Base-by-base conservation (phyloP, 2,113 vertebrate species). In the Philantomba maxwellii region DNA sequence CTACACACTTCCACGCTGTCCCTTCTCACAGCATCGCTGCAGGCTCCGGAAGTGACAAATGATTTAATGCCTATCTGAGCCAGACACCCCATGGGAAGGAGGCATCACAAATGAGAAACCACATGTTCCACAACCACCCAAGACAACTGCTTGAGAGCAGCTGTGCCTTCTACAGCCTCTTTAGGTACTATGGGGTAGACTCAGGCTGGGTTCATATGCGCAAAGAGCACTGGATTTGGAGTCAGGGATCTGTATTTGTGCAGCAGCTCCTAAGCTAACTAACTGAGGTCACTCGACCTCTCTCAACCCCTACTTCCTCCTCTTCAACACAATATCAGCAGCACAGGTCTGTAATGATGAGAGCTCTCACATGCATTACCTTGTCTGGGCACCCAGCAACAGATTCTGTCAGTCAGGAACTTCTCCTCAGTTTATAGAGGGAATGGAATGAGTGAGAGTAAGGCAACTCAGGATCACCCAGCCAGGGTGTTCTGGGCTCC, bases 31-130 rank as follows among this genome's bases (percentile, higher is more conserved):
- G 82, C 39, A 75, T 39, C 39, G 9, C 5, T 13, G 57, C 45
- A 81, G 66, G 78, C 73, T 92, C 91, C 26, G 91, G 94, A 94
- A 97, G 91, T 85, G 93, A 78, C 85, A 91, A 25, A 23, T 75
- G 84, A 85, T 30, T 75, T 75, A 83, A 90, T 43, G 51, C 30
- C 86, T 64, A 14, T 70, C 77, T 70, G 83, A 58, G 39, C 87
- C 87, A 91, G 83, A 49, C 78, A 58, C 87, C 75, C 49, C 3
- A 36, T 80, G 45, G 86, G 73, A 91, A 93, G 86, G 51, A 77
- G 75, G 70, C 58, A 10, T 89, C 78, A 64, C 26, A 36, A 64
- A 88, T 28, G 58, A 78, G 96, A 94, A 60, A 78, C n/a, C 14
- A 43, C 1, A 16, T 33, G 5, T 93, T 94, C 95, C 87, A 58